Conservation (phyloP, 2,888 invertebrate genomes). For the Gymnocheta viridis region DNA sequence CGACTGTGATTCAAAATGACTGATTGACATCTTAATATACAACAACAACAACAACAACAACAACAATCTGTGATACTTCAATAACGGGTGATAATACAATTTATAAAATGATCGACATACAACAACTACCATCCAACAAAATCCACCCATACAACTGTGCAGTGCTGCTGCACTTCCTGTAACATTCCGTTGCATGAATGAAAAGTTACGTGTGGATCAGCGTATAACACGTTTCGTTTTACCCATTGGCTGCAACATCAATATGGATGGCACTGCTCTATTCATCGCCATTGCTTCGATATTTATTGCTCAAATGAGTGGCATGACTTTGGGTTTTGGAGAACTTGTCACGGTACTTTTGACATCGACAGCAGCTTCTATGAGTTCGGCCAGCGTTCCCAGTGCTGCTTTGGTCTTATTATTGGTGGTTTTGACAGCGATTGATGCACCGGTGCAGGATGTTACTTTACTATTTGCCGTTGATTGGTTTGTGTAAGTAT, state of each 20-base stretch:
- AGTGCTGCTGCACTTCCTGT: constrained; percentile 94
- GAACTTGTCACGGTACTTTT: constrained; percentile 93
- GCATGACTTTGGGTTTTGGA: constrained; percentile 89
- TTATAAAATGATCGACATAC: constrained; percentile 51
- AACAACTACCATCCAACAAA: constrained; percentile 40
- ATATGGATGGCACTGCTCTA: constrained; percentile 95
- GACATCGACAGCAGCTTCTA: constrained; percentile 92
- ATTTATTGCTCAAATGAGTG: constrained; percentile 93
- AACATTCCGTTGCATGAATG: constrained; percentile 93
- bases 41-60: constrained; percentile 41
- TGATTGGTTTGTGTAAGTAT: constrained; percentile 94
- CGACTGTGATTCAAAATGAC: constrained; percentile 67
- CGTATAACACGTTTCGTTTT: constrained; percentile 93
- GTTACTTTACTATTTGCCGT: constrained; percentile 92
- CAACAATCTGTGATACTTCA: constrained; percentile 64
- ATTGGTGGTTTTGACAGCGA: constrained; percentile 90
- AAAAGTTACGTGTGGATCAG: constrained; percentile 90
- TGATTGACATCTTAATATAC: constrained; percentile 64
- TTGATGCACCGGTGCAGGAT: constrained; percentile 91
- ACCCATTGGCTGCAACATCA: constrained; percentile 95
- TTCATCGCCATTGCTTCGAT: constrained; percentile 94
- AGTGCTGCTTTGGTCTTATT: constrained; percentile 92
- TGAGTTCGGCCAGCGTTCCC: constrained; percentile 93
- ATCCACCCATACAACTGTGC: constrained; percentile 59
- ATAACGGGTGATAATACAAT: constrained; percentile 63